Conservation (phyloP, 2,888 invertebrate genomes). For the Pecten maximus region DNA sequence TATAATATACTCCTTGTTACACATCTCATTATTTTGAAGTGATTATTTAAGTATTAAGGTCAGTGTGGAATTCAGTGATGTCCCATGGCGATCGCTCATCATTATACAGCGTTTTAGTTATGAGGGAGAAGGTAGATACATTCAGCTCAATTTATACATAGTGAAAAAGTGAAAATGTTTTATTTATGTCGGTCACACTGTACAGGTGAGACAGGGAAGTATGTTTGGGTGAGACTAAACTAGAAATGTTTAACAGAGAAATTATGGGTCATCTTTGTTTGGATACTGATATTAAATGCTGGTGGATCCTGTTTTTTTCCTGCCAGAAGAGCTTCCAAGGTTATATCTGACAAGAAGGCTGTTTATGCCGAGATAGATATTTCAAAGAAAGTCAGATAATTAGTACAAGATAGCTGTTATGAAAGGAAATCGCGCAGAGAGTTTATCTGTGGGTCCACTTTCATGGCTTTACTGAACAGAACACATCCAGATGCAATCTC, state of each 20-base stretch:
- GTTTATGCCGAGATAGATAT: background rate
- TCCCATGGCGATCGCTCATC: background rate
- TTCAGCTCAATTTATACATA: background rate
- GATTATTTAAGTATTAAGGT: background rate
- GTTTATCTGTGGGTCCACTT: background rate
- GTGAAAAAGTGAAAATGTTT: background rate
- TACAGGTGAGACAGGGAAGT: background rate
- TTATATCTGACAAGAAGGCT: background rate
- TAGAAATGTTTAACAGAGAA: no score
- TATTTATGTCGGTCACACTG: background rate
- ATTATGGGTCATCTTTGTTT: background rate
- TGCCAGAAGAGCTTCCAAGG: background rate
- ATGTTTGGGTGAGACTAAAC: background rate
- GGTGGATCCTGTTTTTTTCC: background rate
- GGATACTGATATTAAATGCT: background rate
- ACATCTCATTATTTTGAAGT: no score
- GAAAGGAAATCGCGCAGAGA: background rate
- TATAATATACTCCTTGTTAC: no score
- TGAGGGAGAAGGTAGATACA: background rate
- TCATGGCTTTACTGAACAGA: background rate
- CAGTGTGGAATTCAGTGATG: background rate
- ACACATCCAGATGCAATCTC: slow-evolving; percentile 5
- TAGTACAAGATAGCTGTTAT: background rate
- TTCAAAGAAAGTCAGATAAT: slow-evolving; percentile 22
- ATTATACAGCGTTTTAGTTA: background rate